Base-by-base conservation (phyloP, 2,113 vertebrate genomes). In the Gallinago jamesoni region DNA sequence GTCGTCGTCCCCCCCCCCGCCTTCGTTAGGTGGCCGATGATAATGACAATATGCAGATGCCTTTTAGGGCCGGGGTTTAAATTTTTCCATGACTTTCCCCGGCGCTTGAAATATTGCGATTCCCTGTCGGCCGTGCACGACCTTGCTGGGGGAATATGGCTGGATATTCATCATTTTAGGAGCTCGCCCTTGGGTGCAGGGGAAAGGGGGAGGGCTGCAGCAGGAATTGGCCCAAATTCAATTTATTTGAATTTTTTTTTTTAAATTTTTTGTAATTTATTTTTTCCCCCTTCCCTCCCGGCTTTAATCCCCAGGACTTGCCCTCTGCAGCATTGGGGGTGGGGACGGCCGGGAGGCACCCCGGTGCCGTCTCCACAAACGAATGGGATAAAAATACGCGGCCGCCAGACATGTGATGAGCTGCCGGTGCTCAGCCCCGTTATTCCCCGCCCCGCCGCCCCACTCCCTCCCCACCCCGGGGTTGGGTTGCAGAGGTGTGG, bases 341-440 rank as follows among this genome's bases (percentile, higher is more conserved):
- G 94, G 93, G 96, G 78, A 83, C 16, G 72, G 84, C 55, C 43
- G 43, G 73, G 83, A 86, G 95, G 69, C 87, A 31, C 88, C 77
- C 87, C 82, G 39, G 78, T 79, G 96, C 94, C 93, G 94, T 97
- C 96, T 97, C 95, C 96, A 97, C 96, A 96, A 90, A 96, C 43
- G 16, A 94, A 86, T 75, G 22, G 96, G 97, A 97, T 98, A 98
- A 97, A 98, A 98, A 98, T 98, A 97, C 93, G 90, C 94, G 73
- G 91, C 89, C 83, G 78, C 21, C 66, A 56, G 96, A 87, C 97
- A 97, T 98, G 97, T 98, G 98, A 97, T 93, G 96, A 94, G 80
- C 87, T 83, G 97, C 89, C 67, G 96, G 97, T 93, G 77, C 94
- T 66, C 74, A 63, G 94, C 95, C 82, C 87, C 92, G 94, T 39